Evolutionary conservation across 2,113 vertebrate species (phyloP), one percentile per base, ranked within the genome.

Genomic region (Alaudala cheleensis): DNA sequence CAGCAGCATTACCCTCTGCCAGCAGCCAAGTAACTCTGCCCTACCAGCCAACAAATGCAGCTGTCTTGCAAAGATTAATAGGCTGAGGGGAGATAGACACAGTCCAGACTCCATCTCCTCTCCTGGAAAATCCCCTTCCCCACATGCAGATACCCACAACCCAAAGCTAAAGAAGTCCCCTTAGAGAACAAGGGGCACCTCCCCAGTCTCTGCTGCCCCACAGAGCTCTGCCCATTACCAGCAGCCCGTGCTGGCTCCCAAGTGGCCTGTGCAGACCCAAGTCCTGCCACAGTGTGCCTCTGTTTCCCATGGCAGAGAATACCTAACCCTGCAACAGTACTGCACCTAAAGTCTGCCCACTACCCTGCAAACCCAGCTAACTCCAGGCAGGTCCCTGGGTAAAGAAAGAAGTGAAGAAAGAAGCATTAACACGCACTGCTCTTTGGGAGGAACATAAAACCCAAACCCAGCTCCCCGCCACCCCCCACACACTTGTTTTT

Each of bases 401-500:
- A 88, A 65, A 53, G 76, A 53, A 29, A 69, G n/a, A 69, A 69
- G 70, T 51, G 90, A 71, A 39, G 14, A 67, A 60, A 81, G 58
- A 42, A 12, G 22, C 54, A 83, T 69, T 82, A 87, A 53, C 87
- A 96, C 60, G 87, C 45, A 62, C 49, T 42, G 37, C 37, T 88
- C 88, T 76, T 57, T 14, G 39, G 73, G 44, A 96, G 51, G 81
- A 93, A 81, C 2, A 3, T 17, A 40, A 77, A 90, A 82, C 66
- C 4, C 65, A 65, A 84, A 78, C 8, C 44, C 39, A 72, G 11
- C 31, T 77, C 37, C 54, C 39, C 49, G 45, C 39, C 47, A 17
- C 29, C 45, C 54, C 28, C 45, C 20, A 11, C 71, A 70, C 49
- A 21, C 92, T 96, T 96, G 95, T 91, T 96, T 95, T 92, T 95